phyloP scores from a whole-genome alignment of 1,140 invertebrate species.

The Steinernema feltiae region DNA sequence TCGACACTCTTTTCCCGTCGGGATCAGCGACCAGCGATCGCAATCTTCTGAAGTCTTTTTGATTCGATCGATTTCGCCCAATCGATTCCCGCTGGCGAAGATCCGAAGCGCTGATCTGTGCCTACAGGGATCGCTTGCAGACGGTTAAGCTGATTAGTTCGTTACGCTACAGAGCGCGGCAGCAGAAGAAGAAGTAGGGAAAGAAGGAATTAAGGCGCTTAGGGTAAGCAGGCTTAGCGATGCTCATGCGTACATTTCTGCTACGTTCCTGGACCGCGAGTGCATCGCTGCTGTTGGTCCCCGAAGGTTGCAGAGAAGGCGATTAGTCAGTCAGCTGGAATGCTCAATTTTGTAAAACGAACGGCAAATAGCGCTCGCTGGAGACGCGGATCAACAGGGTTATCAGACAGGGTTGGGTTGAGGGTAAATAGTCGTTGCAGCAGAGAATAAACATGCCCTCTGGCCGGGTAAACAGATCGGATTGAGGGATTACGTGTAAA shows the following conservation, averaged over 20 bases:
- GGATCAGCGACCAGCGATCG: background rate
- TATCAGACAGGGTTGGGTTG: too few species aligned
- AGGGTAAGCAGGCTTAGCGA: background rate
- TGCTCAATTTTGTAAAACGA: background rate
- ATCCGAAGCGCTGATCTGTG: background rate
- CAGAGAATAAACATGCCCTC: too few species aligned
- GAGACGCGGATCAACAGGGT: too few species aligned
- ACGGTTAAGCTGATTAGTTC: background rate
- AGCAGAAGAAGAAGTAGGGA: background rate
- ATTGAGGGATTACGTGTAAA: too few species aligned
- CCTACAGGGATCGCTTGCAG: background rate
- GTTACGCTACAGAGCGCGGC: background rate
- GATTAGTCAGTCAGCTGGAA: background rate
- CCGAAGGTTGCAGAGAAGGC: background rate
- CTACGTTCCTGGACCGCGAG: background rate
- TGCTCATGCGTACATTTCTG: background rate
- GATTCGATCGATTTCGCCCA: background rate
- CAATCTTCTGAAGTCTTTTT: background rate
- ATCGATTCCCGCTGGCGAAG: background rate
- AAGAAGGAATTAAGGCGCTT: slow-evolving; percentile 10
- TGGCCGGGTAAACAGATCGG: too few species aligned
- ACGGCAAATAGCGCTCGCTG: background rate
- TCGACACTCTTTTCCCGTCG: background rate
- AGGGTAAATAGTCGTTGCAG: too few species aligned
- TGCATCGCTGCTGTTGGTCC: background rate